phyloP scores from a whole-genome alignment of 2,797 vertebrate species.

The Manis crassicaudata region DNA sequence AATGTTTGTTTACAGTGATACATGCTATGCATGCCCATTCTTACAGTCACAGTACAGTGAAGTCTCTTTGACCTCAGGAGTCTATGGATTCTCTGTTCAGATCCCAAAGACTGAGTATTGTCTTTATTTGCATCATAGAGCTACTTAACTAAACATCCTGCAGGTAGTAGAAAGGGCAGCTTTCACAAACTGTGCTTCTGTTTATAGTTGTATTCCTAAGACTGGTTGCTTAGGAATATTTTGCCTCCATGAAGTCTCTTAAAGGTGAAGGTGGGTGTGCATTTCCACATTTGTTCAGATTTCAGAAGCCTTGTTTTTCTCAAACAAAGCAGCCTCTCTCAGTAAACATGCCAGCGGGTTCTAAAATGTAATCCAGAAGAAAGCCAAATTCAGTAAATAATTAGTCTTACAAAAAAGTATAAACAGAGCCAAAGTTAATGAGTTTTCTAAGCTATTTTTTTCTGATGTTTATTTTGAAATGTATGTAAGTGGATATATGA shows the following conservation, averaged over 20 bases:
- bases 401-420: neutral
- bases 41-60: neutral
- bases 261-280: slow-evolving; percentile 23
- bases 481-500: neutral
- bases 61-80: neutral
- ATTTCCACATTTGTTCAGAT: neutral
- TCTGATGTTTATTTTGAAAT: slow-evolving; percentile 35
- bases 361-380: slow-evolving; percentile 17
- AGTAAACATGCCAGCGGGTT: neutral
- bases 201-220: neutral
- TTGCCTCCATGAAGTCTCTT: slow-evolving; percentile 27
- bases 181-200: neutral
- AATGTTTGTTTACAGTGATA: neutral
- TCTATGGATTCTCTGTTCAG: neutral
- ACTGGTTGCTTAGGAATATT: slow-evolving; percentile 61
- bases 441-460: slow-evolving; percentile 26
- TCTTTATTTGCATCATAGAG: neutral
- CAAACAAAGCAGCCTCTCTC: neutral
- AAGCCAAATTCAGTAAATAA: slow-evolving; percentile 30
- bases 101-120: neutral
- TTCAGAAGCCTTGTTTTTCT: neutral
- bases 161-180: neutral
- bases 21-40: neutral
- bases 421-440: slow-evolving; percentile 22
- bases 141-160: neutral